Conservation (phyloP, 1,140 invertebrate genomes). For the Polypedilum pembai region DNA sequence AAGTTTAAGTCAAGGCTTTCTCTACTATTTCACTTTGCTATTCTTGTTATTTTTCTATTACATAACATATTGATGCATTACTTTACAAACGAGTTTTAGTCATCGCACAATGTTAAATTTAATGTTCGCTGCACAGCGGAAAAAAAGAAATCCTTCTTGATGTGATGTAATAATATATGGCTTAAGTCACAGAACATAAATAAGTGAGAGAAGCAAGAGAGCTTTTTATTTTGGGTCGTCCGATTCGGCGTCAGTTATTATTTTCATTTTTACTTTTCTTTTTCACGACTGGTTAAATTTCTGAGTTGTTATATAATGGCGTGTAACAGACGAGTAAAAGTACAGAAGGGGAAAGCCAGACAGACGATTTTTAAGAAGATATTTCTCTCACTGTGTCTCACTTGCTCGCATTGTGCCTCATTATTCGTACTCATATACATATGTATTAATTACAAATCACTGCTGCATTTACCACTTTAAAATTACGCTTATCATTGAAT, state of each 20-base stretch:
- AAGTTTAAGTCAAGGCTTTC: constrained; percentile 29
- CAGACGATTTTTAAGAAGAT: background rate
- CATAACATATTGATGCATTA: background rate
- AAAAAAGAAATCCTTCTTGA: no score
- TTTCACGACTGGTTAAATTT: constrained; percentile 16
- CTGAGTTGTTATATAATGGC: background rate
- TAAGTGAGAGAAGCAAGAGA: background rate
- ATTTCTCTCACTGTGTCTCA: no score
- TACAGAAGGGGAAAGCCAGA: constrained; percentile 16
- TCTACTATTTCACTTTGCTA: constrained; percentile 10
- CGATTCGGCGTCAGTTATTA: constrained; percentile 40
- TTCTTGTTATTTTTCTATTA: constrained; percentile 7
- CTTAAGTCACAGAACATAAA: no score
- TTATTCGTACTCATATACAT: no score
- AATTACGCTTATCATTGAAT: no score
- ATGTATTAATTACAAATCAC: no score
- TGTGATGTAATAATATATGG: no score
- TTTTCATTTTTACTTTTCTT: constrained; percentile 29
- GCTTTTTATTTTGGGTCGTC: constrained; percentile 33
- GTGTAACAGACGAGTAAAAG: constrained; percentile 10
- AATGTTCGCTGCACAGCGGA: no score
- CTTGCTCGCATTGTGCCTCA: no score
- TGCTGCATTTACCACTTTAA: no score
- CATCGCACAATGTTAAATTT: no score
- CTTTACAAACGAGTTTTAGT: no score